Evolutionary conservation across 2,113 vertebrate genomes (phyloP).

Genomic region (Prietella phreatophila): DNA sequence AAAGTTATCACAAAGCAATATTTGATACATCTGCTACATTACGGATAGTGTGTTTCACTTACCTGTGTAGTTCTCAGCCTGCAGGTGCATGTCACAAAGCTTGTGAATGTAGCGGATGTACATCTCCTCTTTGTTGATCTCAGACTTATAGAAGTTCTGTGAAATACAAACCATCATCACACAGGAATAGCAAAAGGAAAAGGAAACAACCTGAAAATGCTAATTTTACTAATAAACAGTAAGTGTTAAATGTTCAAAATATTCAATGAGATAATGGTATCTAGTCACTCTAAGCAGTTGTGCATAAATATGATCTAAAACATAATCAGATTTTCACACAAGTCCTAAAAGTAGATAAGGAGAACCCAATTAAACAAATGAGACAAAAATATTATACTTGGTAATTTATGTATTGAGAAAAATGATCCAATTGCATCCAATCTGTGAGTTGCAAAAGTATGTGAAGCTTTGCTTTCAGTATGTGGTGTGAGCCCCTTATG

Average conservation of each 20-base stretch:
- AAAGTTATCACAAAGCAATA: neutral
- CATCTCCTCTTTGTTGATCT: conserved; percentile 99
- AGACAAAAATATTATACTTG: too few relatives aligned
- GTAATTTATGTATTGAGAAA: too few relatives aligned
- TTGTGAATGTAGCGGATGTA: conserved; percentile 99
- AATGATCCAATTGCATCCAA: too few relatives aligned
- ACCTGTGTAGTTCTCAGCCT: conserved; percentile 97
- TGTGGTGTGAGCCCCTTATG: too few relatives aligned
- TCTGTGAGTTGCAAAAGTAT: too few relatives aligned
- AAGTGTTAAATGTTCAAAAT: neutral
- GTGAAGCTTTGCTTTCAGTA: too few relatives aligned
- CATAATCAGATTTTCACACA: too few relatives aligned
- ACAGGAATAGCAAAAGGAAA: neutral
- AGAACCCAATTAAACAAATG: too few relatives aligned
- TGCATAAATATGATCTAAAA: too few relatives aligned
- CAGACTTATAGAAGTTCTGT: conserved; percentile 98
- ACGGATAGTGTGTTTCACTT: neutral
- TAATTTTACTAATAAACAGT: neutral
- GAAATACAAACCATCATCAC: neutral
- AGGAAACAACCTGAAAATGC: neutral
- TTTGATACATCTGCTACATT: neutral
- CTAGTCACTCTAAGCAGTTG: too few relatives aligned
- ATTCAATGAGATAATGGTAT: neutral
- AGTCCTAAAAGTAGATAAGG: too few relatives aligned
- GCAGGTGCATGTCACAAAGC: conserved; percentile 95